Evolutionary conservation across 2,888 invertebrate species (phyloP).

Genomic region (Siphonodentalium dalli): DNA sequence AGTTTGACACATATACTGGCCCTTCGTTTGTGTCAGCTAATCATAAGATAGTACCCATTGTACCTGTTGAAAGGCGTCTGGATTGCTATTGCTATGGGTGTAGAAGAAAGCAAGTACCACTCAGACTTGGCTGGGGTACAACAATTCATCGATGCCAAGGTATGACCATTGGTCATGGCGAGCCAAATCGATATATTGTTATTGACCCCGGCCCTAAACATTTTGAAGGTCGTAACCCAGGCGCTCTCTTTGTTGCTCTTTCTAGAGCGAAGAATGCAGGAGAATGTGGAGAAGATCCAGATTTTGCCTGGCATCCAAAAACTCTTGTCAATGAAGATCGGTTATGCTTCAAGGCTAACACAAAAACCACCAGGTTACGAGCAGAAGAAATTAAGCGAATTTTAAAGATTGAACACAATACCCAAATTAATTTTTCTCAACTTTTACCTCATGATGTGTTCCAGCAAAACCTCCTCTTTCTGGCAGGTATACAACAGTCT

Average conservation of each 20-base stretch:
- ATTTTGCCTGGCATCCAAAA: slow-evolving; percentile 30
- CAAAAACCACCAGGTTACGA: slow-evolving; percentile 17
- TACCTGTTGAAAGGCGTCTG: slow-evolving; percentile 24
- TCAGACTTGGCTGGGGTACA: slow-evolving; percentile 28
- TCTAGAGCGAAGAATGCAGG: slow-evolving; percentile 29
- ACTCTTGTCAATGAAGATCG: slow-evolving; percentile 26
- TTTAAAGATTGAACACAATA: background rate
- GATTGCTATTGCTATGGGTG: slow-evolving; percentile 25
- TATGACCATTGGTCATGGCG: slow-evolving; percentile 25
- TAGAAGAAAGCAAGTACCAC: slow-evolving; percentile 25
- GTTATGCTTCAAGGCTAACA: slow-evolving; percentile 22
- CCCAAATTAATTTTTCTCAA: too few relatives aligned
- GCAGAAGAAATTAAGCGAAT: slow-evolving; percentile 15
- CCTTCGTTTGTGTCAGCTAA: slow-evolving; percentile 16
- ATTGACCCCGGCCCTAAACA: slow-evolving; percentile 20
- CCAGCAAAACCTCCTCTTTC: too few relatives aligned
- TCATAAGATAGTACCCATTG: slow-evolving; percentile 25
- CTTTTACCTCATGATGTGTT: too few relatives aligned
- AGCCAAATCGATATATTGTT: slow-evolving; percentile 12
- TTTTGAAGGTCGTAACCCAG: slow-evolving; percentile 29
- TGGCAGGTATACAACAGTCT: too few relatives aligned
- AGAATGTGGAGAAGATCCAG: slow-evolving; percentile 8
- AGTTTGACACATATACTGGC: slow-evolving; percentile 26
- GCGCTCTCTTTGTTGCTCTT: slow-evolving; percentile 30
- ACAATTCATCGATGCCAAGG: slow-evolving; percentile 30